Evolutionary conservation across 2,888 invertebrate species (phyloP).

Genomic region (Nomada ruficornis): DNA sequence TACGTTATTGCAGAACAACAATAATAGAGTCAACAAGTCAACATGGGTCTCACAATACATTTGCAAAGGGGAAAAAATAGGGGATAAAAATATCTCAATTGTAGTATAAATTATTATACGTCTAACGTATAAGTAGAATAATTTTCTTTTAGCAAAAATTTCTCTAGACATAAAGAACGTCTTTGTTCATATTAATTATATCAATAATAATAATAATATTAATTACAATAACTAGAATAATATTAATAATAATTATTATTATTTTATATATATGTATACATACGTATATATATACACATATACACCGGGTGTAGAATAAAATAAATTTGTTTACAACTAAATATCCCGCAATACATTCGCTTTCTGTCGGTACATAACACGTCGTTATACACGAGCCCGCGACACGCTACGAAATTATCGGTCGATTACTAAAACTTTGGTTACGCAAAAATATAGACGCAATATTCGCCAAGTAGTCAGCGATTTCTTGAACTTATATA

Average conservation of each 20-base stretch:
- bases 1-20: conserved; percentile 66
- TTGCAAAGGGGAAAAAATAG: conserved; percentile 34
- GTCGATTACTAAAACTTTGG: conserved; percentile 80
- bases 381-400: conserved; percentile 61
- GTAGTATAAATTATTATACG: conserved; percentile 48
- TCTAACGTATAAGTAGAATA: conserved; percentile 51
- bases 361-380: conserved; percentile 50
- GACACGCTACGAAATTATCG: conserved; percentile 61
- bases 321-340: conserved; percentile 79
- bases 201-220: conserved; percentile 19
- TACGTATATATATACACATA: conserved; percentile 54
- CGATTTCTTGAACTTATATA: conserved; percentile 40
- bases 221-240: conserved; percentile 13
- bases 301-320: conserved; percentile 51
- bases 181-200: conserved; percentile 47
- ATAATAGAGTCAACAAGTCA: conserved; percentile 66
- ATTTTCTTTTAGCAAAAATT: conserved; percentile 58
- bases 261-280: conserved; percentile 50
- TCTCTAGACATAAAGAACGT: conserved; percentile 48
- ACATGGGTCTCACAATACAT: conserved; percentile 43
- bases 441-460: conserved; percentile 83
- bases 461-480: conserved; percentile 50
- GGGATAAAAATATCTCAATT: conserved; percentile 36
- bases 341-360: conserved; percentile 50
- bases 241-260: conserved; percentile 57